phyloP scores from a whole-genome alignment of 2,888 invertebrate species.

The Linnaemya tessellans region DNA sequence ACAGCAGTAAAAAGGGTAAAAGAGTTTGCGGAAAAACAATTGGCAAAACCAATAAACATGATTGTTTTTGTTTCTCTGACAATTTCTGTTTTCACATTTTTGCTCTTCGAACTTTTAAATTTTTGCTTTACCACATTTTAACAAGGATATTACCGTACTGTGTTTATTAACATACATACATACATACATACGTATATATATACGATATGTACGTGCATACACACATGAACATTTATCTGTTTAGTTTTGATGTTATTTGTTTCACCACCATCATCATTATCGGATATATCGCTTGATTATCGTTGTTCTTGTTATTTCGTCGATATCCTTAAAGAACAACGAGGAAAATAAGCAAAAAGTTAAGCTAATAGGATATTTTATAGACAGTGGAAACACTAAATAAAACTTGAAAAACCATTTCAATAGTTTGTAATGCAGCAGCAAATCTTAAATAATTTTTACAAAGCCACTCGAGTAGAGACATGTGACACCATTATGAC shows the following conservation, averaged over 20 bases:
- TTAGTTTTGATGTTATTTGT: background rate
- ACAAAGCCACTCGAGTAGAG: too few species aligned
- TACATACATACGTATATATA: background rate
- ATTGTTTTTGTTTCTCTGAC: conserved; percentile 23
- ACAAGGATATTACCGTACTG: conserved; percentile 4
- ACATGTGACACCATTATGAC: too few species aligned
- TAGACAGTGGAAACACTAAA: conserved; percentile 31
- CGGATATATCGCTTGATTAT: conserved; percentile 59
- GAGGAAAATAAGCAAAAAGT: conserved; percentile 4
- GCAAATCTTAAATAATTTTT: too few species aligned
- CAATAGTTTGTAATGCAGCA: background rate
- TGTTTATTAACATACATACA: background rate
- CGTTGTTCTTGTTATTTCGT: conserved; percentile 33
- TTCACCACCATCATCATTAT: conserved; percentile 3
- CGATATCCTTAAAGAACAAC: conserved; percentile 43
- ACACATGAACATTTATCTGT: background rate
- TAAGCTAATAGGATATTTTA: conserved; percentile 20
- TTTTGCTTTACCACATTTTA: too few species aligned
- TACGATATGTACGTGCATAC: background rate
- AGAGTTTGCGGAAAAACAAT: conserved; percentile 41
- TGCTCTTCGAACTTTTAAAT: conserved; percentile 14
- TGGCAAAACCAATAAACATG: conserved; percentile 69
- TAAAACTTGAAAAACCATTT: conserved; percentile 17
- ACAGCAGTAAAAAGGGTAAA: background rate
- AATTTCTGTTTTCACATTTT: background rate